phyloP scores from a whole-genome alignment of 2,888 invertebrate species.

The Sesia apiformis region DNA sequence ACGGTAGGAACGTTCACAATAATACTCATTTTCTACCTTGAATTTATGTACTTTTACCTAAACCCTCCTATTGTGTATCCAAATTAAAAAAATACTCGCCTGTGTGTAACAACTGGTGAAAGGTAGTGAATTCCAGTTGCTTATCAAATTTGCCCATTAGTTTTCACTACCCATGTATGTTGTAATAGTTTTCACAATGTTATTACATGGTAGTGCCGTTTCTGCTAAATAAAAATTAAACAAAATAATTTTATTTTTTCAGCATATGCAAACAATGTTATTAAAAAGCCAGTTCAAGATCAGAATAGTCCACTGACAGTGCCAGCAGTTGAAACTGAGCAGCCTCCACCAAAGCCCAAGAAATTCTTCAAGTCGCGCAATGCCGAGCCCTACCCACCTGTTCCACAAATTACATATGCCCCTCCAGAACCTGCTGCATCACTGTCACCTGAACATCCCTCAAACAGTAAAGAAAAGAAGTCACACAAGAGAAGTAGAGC shows the following conservation, averaged over 20 bases:
- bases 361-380: constrained; percentile 93
- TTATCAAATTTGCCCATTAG: too few species aligned
- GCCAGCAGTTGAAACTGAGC: constrained; percentile 66
- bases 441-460: constrained; percentile 60
- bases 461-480: constrained; percentile 56
- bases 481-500: constrained; percentile 43
- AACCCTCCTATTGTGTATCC: neutral
- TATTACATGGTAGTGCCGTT: too few species aligned
- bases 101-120: constrained; percentile 3
- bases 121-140: constrained; percentile 1
- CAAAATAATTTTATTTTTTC: constrained; percentile 21
- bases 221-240: too few species aligned
- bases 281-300: constrained; percentile 67
- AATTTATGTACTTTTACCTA: constrained; percentile 5
- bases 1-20: constrained; percentile 67
- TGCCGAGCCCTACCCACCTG: constrained; percentile 74
- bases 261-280: constrained; percentile 55
- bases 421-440: constrained; percentile 62
- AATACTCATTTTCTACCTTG: constrained; percentile 15
- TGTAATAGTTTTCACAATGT: too few species aligned
- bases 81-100: neutral
- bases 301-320: constrained; percentile 72
- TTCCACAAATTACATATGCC: constrained; percentile 68
- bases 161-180: too few species aligned
- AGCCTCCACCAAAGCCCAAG: constrained; percentile 82